Evolutionary conservation across 2,888 invertebrate genomes (phyloP), one percentile per base, ranked within the genome.

Genomic region (Carterocephalus palaemon): DNA sequence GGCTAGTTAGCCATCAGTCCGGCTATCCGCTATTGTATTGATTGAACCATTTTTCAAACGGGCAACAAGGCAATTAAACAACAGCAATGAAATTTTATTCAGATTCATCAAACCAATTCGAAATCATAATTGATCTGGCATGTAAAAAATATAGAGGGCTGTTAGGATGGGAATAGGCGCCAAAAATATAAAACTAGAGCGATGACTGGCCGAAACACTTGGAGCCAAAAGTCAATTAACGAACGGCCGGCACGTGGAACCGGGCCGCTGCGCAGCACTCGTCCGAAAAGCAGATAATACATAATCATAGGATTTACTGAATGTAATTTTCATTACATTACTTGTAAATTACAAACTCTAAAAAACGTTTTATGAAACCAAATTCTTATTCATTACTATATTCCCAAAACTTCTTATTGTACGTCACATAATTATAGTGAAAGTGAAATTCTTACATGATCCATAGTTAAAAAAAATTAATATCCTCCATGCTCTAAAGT

Each of bases 71-170:
- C 83, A 82, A 83, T 84, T 83, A 83, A 83, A 74, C 79, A 82
- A 81, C 65, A 71, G 76, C 82, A 81, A 82, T 83, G 77, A 82
- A 76, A 82, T 81, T 82, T 81, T 82, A 83, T 84, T 85, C 80
- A 82, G 79, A 81, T 84, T 79, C 84, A 83, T 84, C 82, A 83
- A 84, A 82, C 82, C 82, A 83, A 83, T 80, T 81, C 74, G 79
- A 75, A 78, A 83, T 84, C 83, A 83, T 84, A 85, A 85, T 85
- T 83, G 85, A 84, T 83, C 84, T 79, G 76, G 67, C 75, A 70
- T 79, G 74, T 81, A 84, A 84, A 85, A 85, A 84, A 81, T 76
- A 74, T 74, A 71, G 74, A 74, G 79, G 83, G 77, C 78, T 79
- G 81, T 75, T 78, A 80, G 77, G 73, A 74, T 62, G 70, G 76